A percentile compares a stretch with the other conserved stretches of the same genome.
phyloP scores from a whole-genome alignment of 2,888 invertebrate genomes.

The Hypercompe scribonia region DNA sequence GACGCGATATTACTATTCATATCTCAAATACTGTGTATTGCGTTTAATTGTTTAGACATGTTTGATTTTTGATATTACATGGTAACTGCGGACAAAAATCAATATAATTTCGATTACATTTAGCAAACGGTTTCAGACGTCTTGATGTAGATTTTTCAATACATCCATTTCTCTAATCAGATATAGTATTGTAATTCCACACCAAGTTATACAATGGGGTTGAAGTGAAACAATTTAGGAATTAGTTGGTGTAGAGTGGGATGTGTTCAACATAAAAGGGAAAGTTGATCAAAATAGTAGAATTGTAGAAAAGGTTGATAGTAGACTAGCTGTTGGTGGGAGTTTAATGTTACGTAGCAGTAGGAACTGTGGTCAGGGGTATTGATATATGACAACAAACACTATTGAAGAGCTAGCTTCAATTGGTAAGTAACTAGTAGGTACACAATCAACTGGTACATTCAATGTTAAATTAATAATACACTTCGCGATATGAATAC shows the following conservation, averaged over 20 bases:
- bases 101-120: neutral
- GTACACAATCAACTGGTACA: conserved; percentile 66
- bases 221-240: neutral
- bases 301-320: neutral
- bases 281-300: too few relatives aligned
- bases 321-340: neutral
- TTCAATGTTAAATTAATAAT: conserved; percentile 61
- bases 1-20: conserved; percentile 7
- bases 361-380: too few relatives aligned
- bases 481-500: conserved; percentile 45
- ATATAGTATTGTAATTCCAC: neutral
- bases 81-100: neutral
- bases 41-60: conserved; percentile 9
- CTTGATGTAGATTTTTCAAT: neutral
- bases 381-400: too few relatives aligned
- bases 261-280: too few relatives aligned
- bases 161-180: neutral
- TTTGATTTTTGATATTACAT: neutral
- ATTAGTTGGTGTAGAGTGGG: too few relatives aligned
- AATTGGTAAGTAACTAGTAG: too few relatives aligned
- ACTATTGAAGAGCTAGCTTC: neutral
- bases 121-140: neutral
- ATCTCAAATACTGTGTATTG: neutral
- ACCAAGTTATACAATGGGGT: neutral
- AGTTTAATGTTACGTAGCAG: neutral